Conservation (phyloP, 2,888 invertebrate species). For the Ochlodes sylvanus region DNA sequence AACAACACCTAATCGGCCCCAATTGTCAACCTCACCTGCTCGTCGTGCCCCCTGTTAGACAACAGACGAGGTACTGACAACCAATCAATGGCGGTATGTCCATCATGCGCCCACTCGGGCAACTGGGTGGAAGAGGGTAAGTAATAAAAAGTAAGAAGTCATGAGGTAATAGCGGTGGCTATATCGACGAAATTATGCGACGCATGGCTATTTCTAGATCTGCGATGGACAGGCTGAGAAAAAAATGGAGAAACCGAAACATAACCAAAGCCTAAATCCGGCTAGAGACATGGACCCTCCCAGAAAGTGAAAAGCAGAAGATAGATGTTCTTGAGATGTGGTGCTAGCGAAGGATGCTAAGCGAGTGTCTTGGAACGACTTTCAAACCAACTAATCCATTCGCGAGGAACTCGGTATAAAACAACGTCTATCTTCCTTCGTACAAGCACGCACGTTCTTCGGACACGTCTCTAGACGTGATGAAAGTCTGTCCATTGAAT, state of each 20-base stretch:
- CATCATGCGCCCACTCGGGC: too few species aligned
- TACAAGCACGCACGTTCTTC: too few species aligned
- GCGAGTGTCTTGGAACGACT: neutral
- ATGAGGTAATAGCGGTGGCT: slow-evolving; percentile 1
- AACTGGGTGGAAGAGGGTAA: too few species aligned
- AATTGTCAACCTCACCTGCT: too few species aligned
- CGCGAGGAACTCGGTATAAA: neutral
- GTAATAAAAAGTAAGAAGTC: too few species aligned
- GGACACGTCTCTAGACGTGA: too few species aligned
- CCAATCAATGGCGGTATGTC: too few species aligned
- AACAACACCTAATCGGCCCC: too few species aligned
- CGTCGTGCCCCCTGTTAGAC: too few species aligned
- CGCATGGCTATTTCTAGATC: neutral
- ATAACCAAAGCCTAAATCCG: neutral
- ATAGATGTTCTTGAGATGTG: slow-evolving; percentile 11
- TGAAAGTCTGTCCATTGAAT: too few species aligned
- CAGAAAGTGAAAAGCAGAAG: neutral
- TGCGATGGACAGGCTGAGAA: neutral
- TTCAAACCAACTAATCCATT: neutral
- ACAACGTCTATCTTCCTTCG: neutral
- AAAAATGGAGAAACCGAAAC: neutral
- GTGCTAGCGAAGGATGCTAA: neutral
- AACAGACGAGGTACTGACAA: too few species aligned
- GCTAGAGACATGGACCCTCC: slow-evolving; percentile 9
- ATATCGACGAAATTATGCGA: neutral